Evolutionary conservation across 1,140 invertebrate genomes (phyloP).

Genomic region (Lutraria rhynchaena): DNA sequence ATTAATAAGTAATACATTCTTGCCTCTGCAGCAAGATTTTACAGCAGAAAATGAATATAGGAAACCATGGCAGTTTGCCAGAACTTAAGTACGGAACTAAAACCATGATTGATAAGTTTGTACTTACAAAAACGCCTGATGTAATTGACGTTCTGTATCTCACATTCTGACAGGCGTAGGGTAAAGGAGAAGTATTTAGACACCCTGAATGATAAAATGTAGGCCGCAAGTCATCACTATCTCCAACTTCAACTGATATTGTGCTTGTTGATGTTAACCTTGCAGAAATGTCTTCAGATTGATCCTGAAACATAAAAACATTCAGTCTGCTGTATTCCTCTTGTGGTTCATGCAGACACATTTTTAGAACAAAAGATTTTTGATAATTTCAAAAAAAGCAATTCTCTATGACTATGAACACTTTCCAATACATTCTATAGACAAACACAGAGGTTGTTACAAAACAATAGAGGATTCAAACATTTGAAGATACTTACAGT

Average conservation of each 20-base stretch:
- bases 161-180: constrained; percentile 29
- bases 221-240: constrained; percentile 42
- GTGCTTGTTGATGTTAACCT: constrained; percentile 9
- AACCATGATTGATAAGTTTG: too few relatives aligned
- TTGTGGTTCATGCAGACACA: too few relatives aligned
- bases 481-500: constrained; percentile 39
- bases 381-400: too few relatives aligned
- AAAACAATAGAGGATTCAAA: too few relatives aligned
- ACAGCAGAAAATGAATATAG: too few relatives aligned
- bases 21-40: too few relatives aligned
- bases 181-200: neutral
- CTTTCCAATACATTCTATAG: neutral
- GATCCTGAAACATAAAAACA: constrained; percentile 5
- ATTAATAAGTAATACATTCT: too few relatives aligned
- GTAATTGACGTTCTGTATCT: constrained; percentile 5
- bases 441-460: neutral
- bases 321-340: too few relatives aligned
- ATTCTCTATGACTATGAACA: constrained; percentile 1
- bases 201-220: constrained; percentile 35
- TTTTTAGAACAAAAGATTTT: too few relatives aligned
- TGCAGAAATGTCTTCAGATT: neutral
- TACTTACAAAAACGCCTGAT: constrained; percentile 18
- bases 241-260: constrained; percentile 14
- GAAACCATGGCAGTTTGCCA: too few relatives aligned
- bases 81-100: too few relatives aligned